Evolutionary conservation across 1,140 invertebrate species (phyloP).

Genomic region (Nixonia krombeini): DNA sequence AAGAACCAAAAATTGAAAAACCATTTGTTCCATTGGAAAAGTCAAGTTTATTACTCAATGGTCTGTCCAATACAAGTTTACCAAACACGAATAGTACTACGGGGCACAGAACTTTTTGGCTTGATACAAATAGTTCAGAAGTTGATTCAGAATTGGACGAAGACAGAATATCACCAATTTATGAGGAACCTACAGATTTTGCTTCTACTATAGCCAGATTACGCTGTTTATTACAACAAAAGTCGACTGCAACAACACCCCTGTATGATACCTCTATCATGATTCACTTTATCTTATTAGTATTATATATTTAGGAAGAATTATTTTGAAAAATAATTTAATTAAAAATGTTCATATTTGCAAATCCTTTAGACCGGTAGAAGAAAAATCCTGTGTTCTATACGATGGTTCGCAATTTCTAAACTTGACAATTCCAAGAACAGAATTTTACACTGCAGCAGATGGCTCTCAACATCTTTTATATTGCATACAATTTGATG

Average conservation of each 20-base stretch:
- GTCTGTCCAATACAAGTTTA: slow-evolving; percentile 31
- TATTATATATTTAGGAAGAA: not conserved
- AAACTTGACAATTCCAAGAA: slow-evolving; percentile 63
- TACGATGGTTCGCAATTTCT: slow-evolving; percentile 60
- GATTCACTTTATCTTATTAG: not conserved
- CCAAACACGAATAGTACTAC: slow-evolving; percentile 1
- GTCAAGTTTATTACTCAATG: slow-evolving; percentile 53
- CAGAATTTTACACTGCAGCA: slow-evolving; percentile 62
- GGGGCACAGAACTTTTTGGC: slow-evolving; percentile 62
- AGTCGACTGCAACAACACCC: slow-evolving; percentile 70
- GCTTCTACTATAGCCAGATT: slow-evolving; percentile 82
- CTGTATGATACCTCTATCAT: slow-evolving; percentile 47
- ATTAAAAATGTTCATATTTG: not conserved
- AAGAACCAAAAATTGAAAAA: slow-evolving; percentile 5
- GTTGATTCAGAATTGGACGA: slow-evolving; percentile 56
- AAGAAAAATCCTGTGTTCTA: slow-evolving; percentile 61
- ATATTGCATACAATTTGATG: slow-evolving; percentile 69
- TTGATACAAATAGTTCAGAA: slow-evolving; percentile 49
- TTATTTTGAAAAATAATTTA: too few species aligned
- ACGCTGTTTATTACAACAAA: slow-evolving; percentile 77
- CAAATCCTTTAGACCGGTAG: slow-evolving; percentile 49
- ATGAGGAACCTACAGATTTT: slow-evolving; percentile 81
- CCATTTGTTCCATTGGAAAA: slow-evolving; percentile 28
- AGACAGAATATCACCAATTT: slow-evolving; percentile 73
- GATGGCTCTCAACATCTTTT: slow-evolving; percentile 66